phyloP scores from a whole-genome alignment of 2,888 invertebrate genomes.

The Catocala sponsa region DNA sequence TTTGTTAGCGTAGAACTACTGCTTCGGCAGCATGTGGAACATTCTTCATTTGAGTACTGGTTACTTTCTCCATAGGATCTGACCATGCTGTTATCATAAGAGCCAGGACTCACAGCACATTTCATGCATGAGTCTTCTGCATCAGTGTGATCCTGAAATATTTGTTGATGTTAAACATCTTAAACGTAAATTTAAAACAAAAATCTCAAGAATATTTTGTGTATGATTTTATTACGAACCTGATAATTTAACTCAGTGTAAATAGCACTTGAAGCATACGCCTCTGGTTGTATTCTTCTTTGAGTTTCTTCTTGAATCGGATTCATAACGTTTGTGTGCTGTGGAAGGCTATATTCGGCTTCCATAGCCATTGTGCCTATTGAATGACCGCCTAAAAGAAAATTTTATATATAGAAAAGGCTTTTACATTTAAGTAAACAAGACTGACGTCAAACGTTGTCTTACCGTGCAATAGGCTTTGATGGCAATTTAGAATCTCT shows the following conservation, averaged over 20 bases:
- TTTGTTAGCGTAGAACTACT: slow-evolving; percentile 83
- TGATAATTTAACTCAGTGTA: slow-evolving; percentile 84
- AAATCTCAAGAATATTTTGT: too few species aligned
- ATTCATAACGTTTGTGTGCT: slow-evolving; percentile 74
- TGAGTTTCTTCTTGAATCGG: slow-evolving; percentile 75
- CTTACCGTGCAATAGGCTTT: slow-evolving; percentile 78
- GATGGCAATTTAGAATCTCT: slow-evolving; percentile 83
- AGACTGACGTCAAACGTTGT: background rate
- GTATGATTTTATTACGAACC: slow-evolving; percentile 51
- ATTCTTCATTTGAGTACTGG: slow-evolving; percentile 84
- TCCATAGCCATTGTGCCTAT: slow-evolving; percentile 82
- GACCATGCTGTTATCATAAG: slow-evolving; percentile 86
- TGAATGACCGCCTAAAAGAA: slow-evolving; percentile 72
- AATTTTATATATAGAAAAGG: too few species aligned
- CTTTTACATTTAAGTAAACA: background rate
- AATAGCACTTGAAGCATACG: slow-evolving; percentile 93
- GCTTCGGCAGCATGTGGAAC: slow-evolving; percentile 82
- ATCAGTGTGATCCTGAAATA: slow-evolving; percentile 80
- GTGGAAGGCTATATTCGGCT: slow-evolving; percentile 83
- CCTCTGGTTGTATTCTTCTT: slow-evolving; percentile 87
- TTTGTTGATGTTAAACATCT: background rate
- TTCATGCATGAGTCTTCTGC: slow-evolving; percentile 87
- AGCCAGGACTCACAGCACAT: slow-evolving; percentile 86
- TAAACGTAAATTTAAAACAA: background rate
- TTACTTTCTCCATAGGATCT: slow-evolving; percentile 81